Evolutionary conservation across 2,888 invertebrate genomes (phyloP), one percentile per base, ranked within the genome.

Genomic region (Argyresthia goedartella): DNA sequence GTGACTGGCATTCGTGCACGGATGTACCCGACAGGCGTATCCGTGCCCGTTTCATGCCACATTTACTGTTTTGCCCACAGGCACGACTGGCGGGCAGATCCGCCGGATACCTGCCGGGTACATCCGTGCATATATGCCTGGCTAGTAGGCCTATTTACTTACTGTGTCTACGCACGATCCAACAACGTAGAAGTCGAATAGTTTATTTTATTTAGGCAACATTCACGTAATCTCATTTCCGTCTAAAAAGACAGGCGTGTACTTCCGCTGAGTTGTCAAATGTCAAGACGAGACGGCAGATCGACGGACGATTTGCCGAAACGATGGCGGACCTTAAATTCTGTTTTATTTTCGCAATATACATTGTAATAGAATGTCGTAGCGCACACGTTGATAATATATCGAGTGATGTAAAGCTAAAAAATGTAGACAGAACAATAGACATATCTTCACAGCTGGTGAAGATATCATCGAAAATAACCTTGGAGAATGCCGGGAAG

Each of bases 361-460:
- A 66, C 63, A 60, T 72, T 55, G 57, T 68, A 52, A 57, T 71
- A 58, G 67, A 69, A 57, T 73, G 77, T 66, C 64, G 71, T 58
- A 64, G 75, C 59, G 72, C 66, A 13, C 77, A 69, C 60, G 73
- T 84, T 25, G 87, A 87, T 59, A 71, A 66, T 1, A 70, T 90
- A 60, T 89, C 89, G 58, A 82, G 87, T 57, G 90, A 91, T 59
- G 66, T 94, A 57, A 85, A 89, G 55, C 88, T 93, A 56, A 92
- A 91, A 75, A 95, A 94, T 88, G 94, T 95, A 15, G 96, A 97
- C 57, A 89, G 96, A 69, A 91, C 91, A 50, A 90, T 98, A 61
- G 97, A 98, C 80, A 84, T 97, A 58, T 90, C 95, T 7, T 92
- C 95, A 8, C 98, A 98, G 78, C 88, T 98, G 54, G 95, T 95